Evolutionary conservation across 2,113 vertebrate species (phyloP).

Genomic region (Embiotoca jacksoni): DNA sequence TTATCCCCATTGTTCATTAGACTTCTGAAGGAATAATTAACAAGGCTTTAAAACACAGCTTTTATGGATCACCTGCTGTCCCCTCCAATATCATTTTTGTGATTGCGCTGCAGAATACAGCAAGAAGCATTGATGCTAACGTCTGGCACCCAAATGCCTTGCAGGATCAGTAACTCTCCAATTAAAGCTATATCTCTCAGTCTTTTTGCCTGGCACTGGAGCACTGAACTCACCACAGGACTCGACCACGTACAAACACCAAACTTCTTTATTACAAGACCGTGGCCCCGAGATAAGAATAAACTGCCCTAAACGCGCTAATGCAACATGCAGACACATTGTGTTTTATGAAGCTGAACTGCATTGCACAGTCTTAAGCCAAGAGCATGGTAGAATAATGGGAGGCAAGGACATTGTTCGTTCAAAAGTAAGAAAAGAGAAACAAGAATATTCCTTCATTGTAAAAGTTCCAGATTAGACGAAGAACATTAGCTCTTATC

Average conservation of each 20-base stretch:
- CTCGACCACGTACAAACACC: conserved; percentile 60
- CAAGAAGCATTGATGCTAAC: conserved; percentile 81
- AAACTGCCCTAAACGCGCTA: conserved; percentile 65
- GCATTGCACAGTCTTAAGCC: conserved; percentile 51
- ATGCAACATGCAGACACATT: conserved; percentile 61
- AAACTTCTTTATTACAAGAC: conserved; percentile 66
- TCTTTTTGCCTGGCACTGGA: conserved; percentile 69
- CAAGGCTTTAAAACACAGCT: conserved; percentile 87
- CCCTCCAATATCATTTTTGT: conserved; percentile 86
- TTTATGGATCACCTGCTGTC: conserved; percentile 90
- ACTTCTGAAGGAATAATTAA: conserved; percentile 88
- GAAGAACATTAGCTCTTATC: conserved; percentile 71
- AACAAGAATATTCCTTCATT: conserved; percentile 63
- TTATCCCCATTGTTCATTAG: conserved; percentile 86
- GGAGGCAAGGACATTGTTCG: conserved; percentile 44
- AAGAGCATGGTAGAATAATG: conserved; percentile 56
- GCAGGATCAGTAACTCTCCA: conserved; percentile 85
- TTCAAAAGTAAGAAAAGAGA: conserved; percentile 64
- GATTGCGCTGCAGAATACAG: conserved; percentile 85
- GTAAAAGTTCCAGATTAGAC: conserved; percentile 67
- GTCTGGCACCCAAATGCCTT: conserved; percentile 83
- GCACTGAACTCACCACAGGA: conserved; percentile 71
- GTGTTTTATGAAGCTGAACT: conserved; percentile 70
- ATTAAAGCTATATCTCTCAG: conserved; percentile 84
- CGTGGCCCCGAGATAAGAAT: conserved; percentile 64